Evolutionary conservation across 2,797 vertebrate genomes (phyloP).

Genomic region (Rhinoraja longicauda): DNA sequence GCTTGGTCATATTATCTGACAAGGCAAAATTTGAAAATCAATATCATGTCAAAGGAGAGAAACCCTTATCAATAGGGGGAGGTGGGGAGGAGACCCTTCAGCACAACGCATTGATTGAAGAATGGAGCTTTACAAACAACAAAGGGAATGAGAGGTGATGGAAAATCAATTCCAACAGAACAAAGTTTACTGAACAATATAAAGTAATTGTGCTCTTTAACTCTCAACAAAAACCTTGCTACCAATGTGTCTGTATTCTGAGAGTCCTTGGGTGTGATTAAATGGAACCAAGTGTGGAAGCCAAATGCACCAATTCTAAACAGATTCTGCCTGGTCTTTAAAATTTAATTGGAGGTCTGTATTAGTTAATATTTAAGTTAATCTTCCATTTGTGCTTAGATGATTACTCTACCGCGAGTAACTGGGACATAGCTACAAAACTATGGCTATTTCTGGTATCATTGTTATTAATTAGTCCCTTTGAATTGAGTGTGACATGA

Average conservation of each 20-base stretch:
- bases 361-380: not conserved
- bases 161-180: constrained; percentile 30
- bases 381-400: not conserved
- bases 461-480: no score
- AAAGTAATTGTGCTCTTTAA: constrained; percentile 30
- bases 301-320: not conserved
- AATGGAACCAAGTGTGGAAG: not conserved
- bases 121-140: not conserved
- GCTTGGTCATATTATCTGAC: not conserved
- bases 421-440: not conserved
- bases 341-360: not conserved
- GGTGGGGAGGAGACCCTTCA: not conserved
- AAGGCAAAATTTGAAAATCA: constrained; percentile 22
- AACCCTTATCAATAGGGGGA: not conserved
- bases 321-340: not conserved
- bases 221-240: constrained; percentile 10
- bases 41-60: constrained; percentile 29
- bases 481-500: no score
- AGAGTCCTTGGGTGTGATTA: not conserved
- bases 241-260: not conserved
- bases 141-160: not conserved
- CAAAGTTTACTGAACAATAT: constrained; percentile 10
- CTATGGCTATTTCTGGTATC: not conserved
- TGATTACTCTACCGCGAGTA: not conserved
- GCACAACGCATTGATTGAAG: not conserved